phyloP scores from a whole-genome alignment of 2,113 vertebrate genomes.

The Spilogale gracilis region DNA sequence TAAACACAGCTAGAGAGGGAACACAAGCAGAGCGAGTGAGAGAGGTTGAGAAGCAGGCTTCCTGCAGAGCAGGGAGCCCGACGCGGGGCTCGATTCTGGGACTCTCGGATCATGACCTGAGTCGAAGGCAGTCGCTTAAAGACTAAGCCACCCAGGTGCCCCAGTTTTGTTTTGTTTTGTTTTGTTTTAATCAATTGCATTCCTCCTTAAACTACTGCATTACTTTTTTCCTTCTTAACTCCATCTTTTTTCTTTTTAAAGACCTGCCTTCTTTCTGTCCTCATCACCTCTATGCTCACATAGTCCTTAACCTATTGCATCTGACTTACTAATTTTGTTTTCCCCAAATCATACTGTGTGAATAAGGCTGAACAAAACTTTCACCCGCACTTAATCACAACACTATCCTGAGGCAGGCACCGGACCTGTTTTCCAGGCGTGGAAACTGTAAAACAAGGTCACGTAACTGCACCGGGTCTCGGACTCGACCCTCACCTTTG shows the following conservation, averaged over 20 bases:
- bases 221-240: slow-evolving; percentile 9
- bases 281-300: background rate
- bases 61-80: too few relatives aligned
- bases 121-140: too few relatives aligned
- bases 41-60: too few relatives aligned
- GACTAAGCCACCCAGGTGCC: too few relatives aligned
- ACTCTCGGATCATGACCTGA: too few relatives aligned
- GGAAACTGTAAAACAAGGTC: background rate
- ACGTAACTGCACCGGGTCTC: background rate
- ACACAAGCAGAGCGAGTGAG: too few relatives aligned
- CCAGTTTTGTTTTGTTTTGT: too few relatives aligned
- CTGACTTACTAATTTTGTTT: background rate
- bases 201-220: background rate
- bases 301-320: background rate
- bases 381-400: background rate
- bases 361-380: background rate
- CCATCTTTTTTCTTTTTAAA: background rate
- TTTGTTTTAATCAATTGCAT: background rate
- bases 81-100: too few relatives aligned
- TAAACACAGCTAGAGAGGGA: background rate
- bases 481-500: background rate
- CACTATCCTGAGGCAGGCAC: background rate
- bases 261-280: background rate
- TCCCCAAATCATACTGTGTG: background rate
- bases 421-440: background rate